Base-by-base conservation (phyloP, 2,113 vertebrate genomes). In the Paracyprichromis sp. region DNA sequence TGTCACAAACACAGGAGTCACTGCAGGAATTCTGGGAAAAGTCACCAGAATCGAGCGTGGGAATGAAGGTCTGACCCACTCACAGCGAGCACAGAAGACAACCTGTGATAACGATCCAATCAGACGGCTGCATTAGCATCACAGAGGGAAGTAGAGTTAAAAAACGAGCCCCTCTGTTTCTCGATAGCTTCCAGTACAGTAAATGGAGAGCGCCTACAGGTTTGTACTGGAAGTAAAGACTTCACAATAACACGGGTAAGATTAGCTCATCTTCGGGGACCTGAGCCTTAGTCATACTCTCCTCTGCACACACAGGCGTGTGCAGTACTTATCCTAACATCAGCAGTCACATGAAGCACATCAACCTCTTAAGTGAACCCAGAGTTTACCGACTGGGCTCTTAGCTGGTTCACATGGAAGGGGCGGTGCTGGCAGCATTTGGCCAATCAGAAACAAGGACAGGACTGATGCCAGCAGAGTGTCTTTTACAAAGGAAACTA, bases 381-480 rank as follows among this genome's bases (percentile, higher is more conserved):
- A 61, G 26, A 31, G 14, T 31, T 34, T 0, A 31, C 29, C 3
- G 9, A 61, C 29, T 17, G 14, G 2, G 5, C 57, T 61, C 29
- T 17, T 2, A 0, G 16, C 16, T 34, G 29, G 29, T 63, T 34
- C 29, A 34, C 59, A 34, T 11, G 59, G 9, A 11, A 19, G 16
- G 59, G 59, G 59, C 16, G 8, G 59, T 63, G 59, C 29, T 63
- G 29, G 59, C 59, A 36, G 31, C 59, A 36, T 63, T 63, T 2
- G 59, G 31, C 59, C 59, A 36, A 63, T 36, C 31, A 63, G 31
- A 63, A 3, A 7, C 31, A 63, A 36, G 59, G 59, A 63, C 59
- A 63, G 17, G 6, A 36, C 31, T 0, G 59, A 10, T 10, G 29
- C 0, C 29, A 19, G 57, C 57, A 61, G 57, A 10, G 29, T 3